phyloP scores from a whole-genome alignment of 2,888 invertebrate genomes.

The Amphipoea lucens region DNA sequence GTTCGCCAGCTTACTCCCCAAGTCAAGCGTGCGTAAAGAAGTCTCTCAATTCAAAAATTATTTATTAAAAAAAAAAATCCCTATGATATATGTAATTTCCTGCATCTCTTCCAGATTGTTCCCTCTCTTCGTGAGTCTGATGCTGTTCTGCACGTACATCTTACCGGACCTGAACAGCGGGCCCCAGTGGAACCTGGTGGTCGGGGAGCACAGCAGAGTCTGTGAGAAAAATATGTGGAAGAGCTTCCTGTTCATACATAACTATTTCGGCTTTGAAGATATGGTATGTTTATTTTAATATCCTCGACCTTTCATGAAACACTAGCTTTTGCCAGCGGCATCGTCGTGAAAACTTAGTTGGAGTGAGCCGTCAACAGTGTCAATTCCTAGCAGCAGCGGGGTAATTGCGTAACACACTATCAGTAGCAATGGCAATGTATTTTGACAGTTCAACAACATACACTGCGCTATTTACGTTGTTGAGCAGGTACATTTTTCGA shows the following conservation, averaged over 20 bases:
- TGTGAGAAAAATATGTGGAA: constrained; percentile 91
- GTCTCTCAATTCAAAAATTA: too few relatives aligned
- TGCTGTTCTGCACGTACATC: constrained; percentile 90
- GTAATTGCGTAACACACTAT: too few relatives aligned
- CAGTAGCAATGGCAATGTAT: too few relatives aligned
- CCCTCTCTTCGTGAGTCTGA: constrained; percentile 87
- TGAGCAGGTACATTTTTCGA: too few relatives aligned
- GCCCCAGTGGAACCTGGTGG: constrained; percentile 90
- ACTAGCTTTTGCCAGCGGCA: not conserved
- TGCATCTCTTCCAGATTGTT: constrained; percentile 81
- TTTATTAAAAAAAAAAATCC: too few relatives aligned
- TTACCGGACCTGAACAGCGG: constrained; percentile 89
- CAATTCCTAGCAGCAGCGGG: too few relatives aligned
- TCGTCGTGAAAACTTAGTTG: not conserved
- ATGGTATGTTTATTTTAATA: constrained; percentile 83
- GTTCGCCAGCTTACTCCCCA: too few relatives aligned
- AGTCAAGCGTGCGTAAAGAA: too few relatives aligned
- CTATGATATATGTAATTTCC: too few relatives aligned
- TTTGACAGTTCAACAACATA: too few relatives aligned
- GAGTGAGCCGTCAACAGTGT: too few relatives aligned
- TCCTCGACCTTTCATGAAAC: not conserved
- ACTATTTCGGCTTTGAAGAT: constrained; percentile 90
- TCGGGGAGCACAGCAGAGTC: constrained; percentile 89
- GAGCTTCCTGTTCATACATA: constrained; percentile 90
- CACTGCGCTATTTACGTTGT: too few relatives aligned